phyloP scores from a whole-genome alignment of 64 coral and sea anemone genomes.

The Orbicella faveolata region DNA sequence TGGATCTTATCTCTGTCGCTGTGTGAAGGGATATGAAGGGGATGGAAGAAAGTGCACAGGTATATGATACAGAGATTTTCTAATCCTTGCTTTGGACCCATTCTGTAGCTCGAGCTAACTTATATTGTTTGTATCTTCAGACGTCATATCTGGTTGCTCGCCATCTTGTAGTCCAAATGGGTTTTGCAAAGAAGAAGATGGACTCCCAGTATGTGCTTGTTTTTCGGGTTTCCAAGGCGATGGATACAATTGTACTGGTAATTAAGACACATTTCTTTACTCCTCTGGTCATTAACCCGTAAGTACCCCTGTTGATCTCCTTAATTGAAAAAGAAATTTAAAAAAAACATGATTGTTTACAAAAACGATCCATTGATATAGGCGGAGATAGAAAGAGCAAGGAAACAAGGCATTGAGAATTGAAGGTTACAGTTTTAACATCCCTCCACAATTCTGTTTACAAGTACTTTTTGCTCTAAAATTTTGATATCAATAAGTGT shows the following conservation, averaged over 20 bases:
- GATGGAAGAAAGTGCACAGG: conserved; percentile 52
- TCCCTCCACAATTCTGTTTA: too few relatives aligned
- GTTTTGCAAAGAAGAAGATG: conserved; percentile 8
- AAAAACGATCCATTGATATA: too few relatives aligned
- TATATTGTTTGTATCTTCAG: neutral
- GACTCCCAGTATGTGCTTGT: conserved; percentile 31
- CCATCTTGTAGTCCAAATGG: conserved; percentile 40
- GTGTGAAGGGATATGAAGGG: conserved; percentile 39
- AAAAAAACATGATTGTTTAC: too few relatives aligned
- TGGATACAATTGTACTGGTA: conserved; percentile 37
- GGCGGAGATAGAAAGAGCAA: too few relatives aligned
- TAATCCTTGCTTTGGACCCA: too few relatives aligned
- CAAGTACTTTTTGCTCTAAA: too few relatives aligned
- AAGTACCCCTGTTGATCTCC: too few relatives aligned
- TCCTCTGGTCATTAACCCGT: neutral
- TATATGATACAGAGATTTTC: neutral
- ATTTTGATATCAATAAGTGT: conserved; percentile 69
- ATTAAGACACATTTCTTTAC: too few relatives aligned
- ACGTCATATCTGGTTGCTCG: neutral
- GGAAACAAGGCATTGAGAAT: too few relatives aligned
- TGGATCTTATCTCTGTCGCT: conserved; percentile 51
- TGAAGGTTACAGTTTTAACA: too few relatives aligned
- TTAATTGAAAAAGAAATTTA: too few relatives aligned
- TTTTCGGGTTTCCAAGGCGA: conserved; percentile 22
- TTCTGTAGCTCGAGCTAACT: too few relatives aligned